Conservation (phyloP, 2,888 invertebrate genomes). For the Andrena hattorfiana region DNA sequence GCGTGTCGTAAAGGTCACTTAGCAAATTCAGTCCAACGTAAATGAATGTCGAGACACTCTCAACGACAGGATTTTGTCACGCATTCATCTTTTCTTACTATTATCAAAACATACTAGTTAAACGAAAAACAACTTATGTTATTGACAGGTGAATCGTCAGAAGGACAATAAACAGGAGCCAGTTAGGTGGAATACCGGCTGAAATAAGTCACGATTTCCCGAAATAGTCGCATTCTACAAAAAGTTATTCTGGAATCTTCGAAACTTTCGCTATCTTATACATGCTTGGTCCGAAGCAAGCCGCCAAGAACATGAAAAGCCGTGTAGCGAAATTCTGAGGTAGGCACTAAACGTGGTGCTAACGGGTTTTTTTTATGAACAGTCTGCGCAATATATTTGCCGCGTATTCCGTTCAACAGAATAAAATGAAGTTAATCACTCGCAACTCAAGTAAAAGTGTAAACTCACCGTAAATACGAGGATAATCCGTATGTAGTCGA, state of each 20-base stretch:
- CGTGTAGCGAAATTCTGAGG: too few relatives aligned
- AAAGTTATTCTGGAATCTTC: constrained; percentile 43
- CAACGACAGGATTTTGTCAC: not conserved
- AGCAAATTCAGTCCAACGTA: not conserved
- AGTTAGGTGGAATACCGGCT: not conserved
- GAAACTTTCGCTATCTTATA: constrained; percentile 13
- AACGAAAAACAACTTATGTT: constrained; percentile 8
- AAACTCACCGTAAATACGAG: constrained; percentile 81
- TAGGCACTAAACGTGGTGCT: not conserved
- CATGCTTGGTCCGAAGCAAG: not conserved
- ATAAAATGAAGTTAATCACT: not conserved
- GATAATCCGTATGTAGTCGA: constrained; percentile 78
- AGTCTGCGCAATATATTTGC: not conserved
- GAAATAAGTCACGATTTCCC: constrained; percentile 30
- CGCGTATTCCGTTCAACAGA: not conserved
- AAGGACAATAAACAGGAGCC: constrained; percentile 47
- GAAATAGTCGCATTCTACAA: constrained; percentile 5
- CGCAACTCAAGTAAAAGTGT: not conserved
- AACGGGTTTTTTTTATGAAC: not conserved
- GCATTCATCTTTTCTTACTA: not conserved
- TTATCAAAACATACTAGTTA: not conserved
- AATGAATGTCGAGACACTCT: not conserved
- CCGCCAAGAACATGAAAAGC: not conserved
- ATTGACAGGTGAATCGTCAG: constrained; percentile 21
- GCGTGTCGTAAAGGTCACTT: not conserved